Evolutionary conservation across 2,113 vertebrate species (phyloP), one percentile per base, ranked within the genome.

Genomic region (Oceanodroma tethys): DNA sequence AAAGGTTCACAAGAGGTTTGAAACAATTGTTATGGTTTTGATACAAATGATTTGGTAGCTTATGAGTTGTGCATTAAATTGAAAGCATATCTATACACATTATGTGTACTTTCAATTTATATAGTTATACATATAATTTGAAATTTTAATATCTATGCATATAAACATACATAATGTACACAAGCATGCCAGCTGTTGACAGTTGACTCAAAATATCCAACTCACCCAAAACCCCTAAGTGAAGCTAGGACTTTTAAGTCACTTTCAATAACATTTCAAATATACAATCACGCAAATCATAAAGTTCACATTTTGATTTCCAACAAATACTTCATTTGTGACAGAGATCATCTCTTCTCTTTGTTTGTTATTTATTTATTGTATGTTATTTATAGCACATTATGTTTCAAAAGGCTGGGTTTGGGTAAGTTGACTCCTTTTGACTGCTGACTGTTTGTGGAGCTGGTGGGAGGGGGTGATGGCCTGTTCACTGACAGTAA

Each of bases 401-500:
- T 55, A 63, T 18, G 19, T 26, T 70, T 82, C 34, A 52, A 53
- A 91, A 71, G 23, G 5, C 10, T 53, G 42, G 27, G 26, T 21
- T 13, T 80, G 8, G 7, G 18, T 55, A 32, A 59, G 6, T 48
- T 72, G 47, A 29, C 4, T 80, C n/a, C 10, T 76, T 29, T 53
- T 56, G 22, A 40, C 9, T 66, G 13, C 32, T 32, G 42, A 14
- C 4, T 45, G 34, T 50, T 22, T 42, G 13, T 48, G 52, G 4
- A 20, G 19, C 38, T 68, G 32, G 19, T 52, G 40, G 23, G 27
- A 80, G 23, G 14, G 8, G 10, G 7, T 27, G 25, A 47, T 42
- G 16, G 16, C 16, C 22, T 58, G 7, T 9, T 74, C 2, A 27
- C 18, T 0, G 1, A 40, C 3, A 45, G 7, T 45, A 62, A 48